Percentiles rank a stretch among this genome's conserved stretches.
Conservation (phyloP, 2,888 invertebrate species). For the Hypolimnas misippus region DNA sequence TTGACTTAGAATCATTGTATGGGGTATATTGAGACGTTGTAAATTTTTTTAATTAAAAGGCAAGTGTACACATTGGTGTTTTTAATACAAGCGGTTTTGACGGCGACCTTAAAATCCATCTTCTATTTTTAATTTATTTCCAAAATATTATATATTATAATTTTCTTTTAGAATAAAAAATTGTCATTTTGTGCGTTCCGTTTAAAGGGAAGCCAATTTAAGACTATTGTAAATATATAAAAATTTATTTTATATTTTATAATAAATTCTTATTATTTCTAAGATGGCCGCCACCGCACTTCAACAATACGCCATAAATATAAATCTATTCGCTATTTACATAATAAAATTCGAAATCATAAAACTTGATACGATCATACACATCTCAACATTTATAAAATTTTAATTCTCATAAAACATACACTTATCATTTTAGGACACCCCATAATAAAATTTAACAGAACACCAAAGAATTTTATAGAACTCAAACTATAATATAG, state of each 20-base stretch:
- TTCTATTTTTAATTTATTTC: not conserved
- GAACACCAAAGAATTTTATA: slow-evolving; percentile 27
- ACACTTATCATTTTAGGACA: slow-evolving; percentile 34
- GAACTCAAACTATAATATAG: slow-evolving; percentile 10
- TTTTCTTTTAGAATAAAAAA: slow-evolving; percentile 8
- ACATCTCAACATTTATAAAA: slow-evolving; percentile 29
- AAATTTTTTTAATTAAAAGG: slow-evolving; percentile 1
- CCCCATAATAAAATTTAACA: slow-evolving; percentile 20
- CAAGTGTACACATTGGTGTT: slow-evolving; percentile 18
- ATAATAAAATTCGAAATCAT: slow-evolving; percentile 57
- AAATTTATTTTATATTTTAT: not conserved
- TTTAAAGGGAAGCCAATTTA: slow-evolving; percentile 4
- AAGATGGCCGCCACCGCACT: slow-evolving; percentile 36
- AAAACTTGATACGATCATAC: slow-evolving; percentile 43
- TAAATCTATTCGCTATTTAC: slow-evolving; percentile 60
- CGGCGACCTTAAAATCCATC: slow-evolving; percentile 15
- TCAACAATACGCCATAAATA: slow-evolving; percentile 56
- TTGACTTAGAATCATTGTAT: not conserved
- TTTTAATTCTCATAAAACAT: slow-evolving; percentile 25
- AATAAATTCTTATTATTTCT: slow-evolving; percentile 14
- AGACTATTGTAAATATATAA: slow-evolving; percentile 11
- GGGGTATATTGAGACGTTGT: not conserved
- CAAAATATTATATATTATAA: not conserved
- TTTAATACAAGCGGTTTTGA: slow-evolving; percentile 21
- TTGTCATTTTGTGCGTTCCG: slow-evolving; percentile 32